Conservation (phyloP, 2,888 invertebrate genomes). For the Diloba caeruleocephala region DNA sequence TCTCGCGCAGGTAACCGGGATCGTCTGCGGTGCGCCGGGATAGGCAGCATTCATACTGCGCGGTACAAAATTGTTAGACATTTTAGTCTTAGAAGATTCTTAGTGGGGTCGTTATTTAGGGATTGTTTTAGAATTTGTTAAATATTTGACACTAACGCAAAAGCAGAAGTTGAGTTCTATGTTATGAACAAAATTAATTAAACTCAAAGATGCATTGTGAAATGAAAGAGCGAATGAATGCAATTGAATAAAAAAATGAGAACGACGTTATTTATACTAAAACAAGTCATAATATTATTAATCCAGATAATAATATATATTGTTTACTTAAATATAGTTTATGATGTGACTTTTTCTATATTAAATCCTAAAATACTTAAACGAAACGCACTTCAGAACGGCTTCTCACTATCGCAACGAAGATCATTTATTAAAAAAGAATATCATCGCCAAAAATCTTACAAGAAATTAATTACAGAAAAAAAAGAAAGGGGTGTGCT, state of each 20-base stretch:
- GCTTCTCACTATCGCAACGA: conserved; percentile 43
- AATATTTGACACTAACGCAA: conserved; percentile 25
- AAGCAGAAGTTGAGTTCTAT: conserved; percentile 8
- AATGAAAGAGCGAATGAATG: conserved; percentile 3
- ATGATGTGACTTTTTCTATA: too few relatives aligned
- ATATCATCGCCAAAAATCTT: conserved; percentile 75
- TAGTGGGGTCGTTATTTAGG: conserved; percentile 58
- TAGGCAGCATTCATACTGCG: conserved; percentile 72
- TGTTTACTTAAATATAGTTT: too few relatives aligned
- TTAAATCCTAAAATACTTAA: conserved; percentile 35
- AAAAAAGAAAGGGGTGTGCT: conserved; percentile 86
- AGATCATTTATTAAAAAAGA: conserved; percentile 62
- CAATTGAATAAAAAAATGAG: background rate
- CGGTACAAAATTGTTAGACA: conserved; percentile 70
- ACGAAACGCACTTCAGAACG: conserved; percentile 24
- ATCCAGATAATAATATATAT: too few relatives aligned
- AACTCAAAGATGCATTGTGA: conserved; percentile 24
- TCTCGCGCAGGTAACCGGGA: conserved; percentile 85
- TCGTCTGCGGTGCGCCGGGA: conserved; percentile 72
- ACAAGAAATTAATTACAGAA: conserved; percentile 85
- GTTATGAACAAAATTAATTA: conserved; percentile 40
- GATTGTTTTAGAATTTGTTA: conserved; percentile 29
- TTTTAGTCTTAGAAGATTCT: conserved; percentile 80
- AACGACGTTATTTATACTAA: background rate
- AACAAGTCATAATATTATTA: background rate